These are phyloP conservation scores for Athrips mouffetella DNA, from an alignment of 2,888 invertebrate species.

Conservation along the genomic window DNA sequence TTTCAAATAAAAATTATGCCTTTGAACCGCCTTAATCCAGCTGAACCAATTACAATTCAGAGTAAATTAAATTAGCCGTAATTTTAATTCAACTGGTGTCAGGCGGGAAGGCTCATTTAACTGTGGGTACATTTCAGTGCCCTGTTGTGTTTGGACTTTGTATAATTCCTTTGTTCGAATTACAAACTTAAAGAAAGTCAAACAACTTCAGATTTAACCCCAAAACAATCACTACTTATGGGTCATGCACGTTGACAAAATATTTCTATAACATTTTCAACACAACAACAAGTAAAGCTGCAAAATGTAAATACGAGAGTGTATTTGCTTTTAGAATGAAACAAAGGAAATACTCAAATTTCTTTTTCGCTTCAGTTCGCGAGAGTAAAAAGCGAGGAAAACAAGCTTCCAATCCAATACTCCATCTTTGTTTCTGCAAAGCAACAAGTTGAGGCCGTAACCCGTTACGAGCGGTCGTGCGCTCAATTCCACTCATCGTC, in stretches of 20 bases:
- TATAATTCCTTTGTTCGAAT: not conserved
- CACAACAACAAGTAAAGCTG: too few species aligned
- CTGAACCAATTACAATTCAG: not conserved
- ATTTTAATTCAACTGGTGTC: conserved; percentile 9
- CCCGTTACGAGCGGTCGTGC: not conserved
- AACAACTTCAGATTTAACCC: not conserved
- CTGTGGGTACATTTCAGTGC: not conserved
- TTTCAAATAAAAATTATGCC: not conserved
- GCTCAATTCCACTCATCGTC: not conserved
- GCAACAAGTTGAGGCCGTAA: not conserved
- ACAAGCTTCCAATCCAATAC: not conserved
- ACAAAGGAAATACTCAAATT: not conserved
- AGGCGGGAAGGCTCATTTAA: conserved; percentile 2
- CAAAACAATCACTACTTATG: not conserved
- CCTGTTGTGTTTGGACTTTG: not conserved
- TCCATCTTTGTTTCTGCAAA: conserved; percentile 1
- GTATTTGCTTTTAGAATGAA: too few species aligned
- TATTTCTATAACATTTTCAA: too few species aligned
- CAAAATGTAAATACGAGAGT: too few species aligned
- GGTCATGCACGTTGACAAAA: too few species aligned
- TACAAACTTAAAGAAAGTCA: not conserved
- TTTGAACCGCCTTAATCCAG: not conserved
- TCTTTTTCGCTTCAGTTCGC: too few species aligned
- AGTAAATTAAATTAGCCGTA: conserved; percentile 7
- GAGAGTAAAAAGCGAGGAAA: too few species aligned